A percentile compares a stretch with the other conserved stretches of the same genome.
Evolutionary conservation across 1,140 invertebrate species (phyloP).

Genomic region (Colletes gigas): DNA sequence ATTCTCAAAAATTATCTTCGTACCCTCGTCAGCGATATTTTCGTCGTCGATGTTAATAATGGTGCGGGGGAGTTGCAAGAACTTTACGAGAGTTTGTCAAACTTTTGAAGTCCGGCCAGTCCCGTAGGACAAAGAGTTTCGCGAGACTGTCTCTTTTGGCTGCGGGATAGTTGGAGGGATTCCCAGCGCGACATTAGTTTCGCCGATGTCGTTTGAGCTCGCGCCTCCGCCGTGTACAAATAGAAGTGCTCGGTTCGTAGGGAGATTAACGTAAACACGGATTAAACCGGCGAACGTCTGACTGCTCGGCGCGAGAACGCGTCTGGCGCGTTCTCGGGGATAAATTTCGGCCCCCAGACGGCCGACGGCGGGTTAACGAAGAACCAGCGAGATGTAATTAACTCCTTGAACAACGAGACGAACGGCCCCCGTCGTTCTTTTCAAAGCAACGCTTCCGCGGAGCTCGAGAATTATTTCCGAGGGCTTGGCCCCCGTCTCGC

Average conservation of each 20-base stretch:
- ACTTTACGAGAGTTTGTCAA: too few species aligned
- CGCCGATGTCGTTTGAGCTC: not conserved
- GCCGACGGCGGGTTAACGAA: not conserved
- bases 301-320: not conserved
- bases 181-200: not conserved
- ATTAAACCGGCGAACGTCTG: constrained; percentile 25
- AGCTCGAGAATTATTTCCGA: not conserved
- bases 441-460: not conserved
- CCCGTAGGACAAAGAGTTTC: too few species aligned
- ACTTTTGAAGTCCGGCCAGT: too few species aligned
- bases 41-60: too few species aligned
- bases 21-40: too few species aligned
- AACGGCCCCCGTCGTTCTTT: not conserved
- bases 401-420: not conserved
- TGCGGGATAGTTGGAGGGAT: too few species aligned
- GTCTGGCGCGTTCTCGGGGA: not conserved
- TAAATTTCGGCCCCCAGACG: constrained; percentile 23
- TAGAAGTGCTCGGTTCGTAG: constrained; percentile 7
- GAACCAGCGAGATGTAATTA: constrained; percentile 34
- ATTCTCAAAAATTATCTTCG: too few species aligned
- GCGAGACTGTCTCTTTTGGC: too few species aligned
- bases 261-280: constrained; percentile 39
- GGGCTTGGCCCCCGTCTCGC: not conserved
- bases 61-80: too few species aligned
- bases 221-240: not conserved